phyloP scores from a whole-genome alignment of 2,113 vertebrate species.

The Corydoras sp. region DNA sequence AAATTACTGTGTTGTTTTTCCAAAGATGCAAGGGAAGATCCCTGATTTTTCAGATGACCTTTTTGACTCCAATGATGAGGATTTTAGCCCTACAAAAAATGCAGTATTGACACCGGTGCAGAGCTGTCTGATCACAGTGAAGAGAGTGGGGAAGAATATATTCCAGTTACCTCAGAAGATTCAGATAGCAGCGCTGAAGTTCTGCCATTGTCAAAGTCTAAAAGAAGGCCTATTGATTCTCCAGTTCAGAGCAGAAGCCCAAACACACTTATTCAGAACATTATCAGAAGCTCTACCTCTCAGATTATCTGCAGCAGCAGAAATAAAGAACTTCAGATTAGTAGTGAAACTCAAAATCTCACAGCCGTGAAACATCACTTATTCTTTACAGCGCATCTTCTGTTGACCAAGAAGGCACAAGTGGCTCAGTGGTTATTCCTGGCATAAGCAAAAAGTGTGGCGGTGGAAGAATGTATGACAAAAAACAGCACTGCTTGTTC shows the following conservation, averaged over 20 bases:
- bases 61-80: not conserved
- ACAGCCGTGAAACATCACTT: not conserved
- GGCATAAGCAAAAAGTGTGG: slow-evolving; percentile 16
- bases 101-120: not conserved
- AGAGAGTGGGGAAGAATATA: slow-evolving; percentile 14
- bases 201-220: not conserved
- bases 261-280: not conserved
- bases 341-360: not conserved
- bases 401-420: slow-evolving; percentile 7
- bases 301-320: not conserved
- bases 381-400: not conserved
- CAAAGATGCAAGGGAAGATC: not conserved
- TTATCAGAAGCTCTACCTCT: not conserved
- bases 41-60: slow-evolving; percentile 1
- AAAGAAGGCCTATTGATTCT: not conserved
- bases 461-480: slow-evolving; percentile 32
- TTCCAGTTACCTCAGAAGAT: slow-evolving; percentile 9
- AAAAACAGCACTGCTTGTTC: slow-evolving; percentile 30
- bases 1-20: not conserved
- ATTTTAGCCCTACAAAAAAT: not conserved
- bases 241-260: not conserved
- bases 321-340: not conserved
- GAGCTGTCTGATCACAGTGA: slow-evolving; percentile 4
- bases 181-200: slow-evolving; percentile 5
- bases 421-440: slow-evolving; percentile 8